Evolutionary conservation across 1,140 invertebrate species (phyloP).

Genomic region (Drosophila baimaii): DNA sequence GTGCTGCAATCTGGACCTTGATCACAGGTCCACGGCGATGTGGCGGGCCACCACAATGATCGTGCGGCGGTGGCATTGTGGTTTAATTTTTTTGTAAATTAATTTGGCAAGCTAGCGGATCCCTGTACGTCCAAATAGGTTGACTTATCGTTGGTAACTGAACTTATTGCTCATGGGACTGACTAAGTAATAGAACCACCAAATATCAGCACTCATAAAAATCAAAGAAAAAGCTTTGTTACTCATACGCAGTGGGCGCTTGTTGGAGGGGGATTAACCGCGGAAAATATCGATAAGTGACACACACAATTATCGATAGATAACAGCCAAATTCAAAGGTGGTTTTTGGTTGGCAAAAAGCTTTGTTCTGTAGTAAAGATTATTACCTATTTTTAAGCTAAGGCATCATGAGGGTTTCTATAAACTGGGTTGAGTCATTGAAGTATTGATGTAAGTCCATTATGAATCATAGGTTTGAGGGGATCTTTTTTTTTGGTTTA

Average conservation of each 20-base stretch:
- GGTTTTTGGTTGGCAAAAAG: background rate
- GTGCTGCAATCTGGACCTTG: constrained; percentile 71
- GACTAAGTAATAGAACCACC: constrained; percentile 17
- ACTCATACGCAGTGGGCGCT: constrained; percentile 50
- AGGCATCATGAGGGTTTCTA: background rate
- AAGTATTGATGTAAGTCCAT: background rate
- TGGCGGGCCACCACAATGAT: constrained; percentile 64
- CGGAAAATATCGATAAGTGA: constrained; percentile 18
- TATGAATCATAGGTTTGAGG: background rate
- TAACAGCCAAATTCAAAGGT: background rate
- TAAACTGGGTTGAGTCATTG: background rate
- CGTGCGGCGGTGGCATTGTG: constrained; percentile 66
- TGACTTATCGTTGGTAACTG: constrained; percentile 32
- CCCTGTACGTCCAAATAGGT: constrained; percentile 30
- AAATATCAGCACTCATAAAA: constrained; percentile 9
- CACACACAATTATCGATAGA: constrained; percentile 14
- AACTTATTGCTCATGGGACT: background rate
- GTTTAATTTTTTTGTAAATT: background rate
- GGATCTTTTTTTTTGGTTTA: background rate
- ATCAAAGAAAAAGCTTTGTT: constrained; percentile 59
- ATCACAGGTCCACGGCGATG: constrained; percentile 66
- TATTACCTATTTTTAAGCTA: background rate
- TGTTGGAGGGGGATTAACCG: constrained; percentile 1
- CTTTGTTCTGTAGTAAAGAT: background rate
- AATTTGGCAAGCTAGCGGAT: background rate